phyloP scores from a whole-genome alignment of 92 coral and sea anemone species.

The Parazoanthus darwini region DNA sequence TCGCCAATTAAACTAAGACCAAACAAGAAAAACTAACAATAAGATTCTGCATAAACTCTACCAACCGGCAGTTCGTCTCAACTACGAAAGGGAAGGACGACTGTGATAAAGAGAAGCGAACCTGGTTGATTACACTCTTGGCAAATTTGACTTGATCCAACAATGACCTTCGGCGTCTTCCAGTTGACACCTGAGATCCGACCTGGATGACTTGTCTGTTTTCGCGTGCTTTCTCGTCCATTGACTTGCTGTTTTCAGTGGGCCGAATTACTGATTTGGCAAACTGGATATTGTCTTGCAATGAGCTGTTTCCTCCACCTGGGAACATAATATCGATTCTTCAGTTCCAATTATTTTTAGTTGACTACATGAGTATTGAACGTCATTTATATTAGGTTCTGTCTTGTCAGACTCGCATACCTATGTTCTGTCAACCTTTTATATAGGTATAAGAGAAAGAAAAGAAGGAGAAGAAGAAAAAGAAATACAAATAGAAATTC shows the following conservation, averaged over 20 bases:
- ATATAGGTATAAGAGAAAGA: too few species aligned
- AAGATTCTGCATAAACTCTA: too few species aligned
- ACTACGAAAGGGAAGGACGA: background rate
- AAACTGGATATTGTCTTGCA: slow-evolving; percentile 1
- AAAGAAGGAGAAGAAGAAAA: too few species aligned
- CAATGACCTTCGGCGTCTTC: slow-evolving; percentile 6
- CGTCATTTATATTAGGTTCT: background rate
- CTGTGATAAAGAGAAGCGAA: background rate
- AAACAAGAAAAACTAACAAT: too few species aligned
- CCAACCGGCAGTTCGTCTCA: too few species aligned
- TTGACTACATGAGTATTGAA: too few species aligned
- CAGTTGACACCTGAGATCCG: slow-evolving; percentile 4
- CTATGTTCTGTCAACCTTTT: too few species aligned
- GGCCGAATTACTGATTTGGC: slow-evolving; percentile 31
- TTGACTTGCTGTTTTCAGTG: background rate
- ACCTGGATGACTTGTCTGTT: slow-evolving; percentile 6
- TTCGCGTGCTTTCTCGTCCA: slow-evolving; percentile 14
- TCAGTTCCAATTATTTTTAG: background rate
- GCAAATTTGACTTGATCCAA: slow-evolving; percentile 30
- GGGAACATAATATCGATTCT: background rate
- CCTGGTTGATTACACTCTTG: slow-evolving; percentile 11
- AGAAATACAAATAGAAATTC: too few species aligned
- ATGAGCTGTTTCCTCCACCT: background rate
- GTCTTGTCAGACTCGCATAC: too few species aligned
- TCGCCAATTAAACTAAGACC: too few species aligned